phyloP scores from a whole-genome alignment of 37 sponge, comb jelly and placozoan genomes.

The Cladorhizidae sp. region DNA sequence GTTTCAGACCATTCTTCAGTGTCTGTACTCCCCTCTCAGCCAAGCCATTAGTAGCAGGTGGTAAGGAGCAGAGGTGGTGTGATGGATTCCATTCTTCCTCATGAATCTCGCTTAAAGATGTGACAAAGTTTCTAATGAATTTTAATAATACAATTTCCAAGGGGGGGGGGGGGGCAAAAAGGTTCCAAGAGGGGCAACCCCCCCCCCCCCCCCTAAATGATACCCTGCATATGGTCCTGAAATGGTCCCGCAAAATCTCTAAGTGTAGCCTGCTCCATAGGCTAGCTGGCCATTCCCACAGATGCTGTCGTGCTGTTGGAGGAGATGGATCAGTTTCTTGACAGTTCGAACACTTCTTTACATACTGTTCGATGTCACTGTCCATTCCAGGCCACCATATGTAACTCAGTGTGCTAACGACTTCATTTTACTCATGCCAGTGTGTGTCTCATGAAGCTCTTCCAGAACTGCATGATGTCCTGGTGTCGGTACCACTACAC shows the following conservation, averaged over 20 bases:
- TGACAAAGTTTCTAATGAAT: background rate
- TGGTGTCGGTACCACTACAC: too few species aligned
- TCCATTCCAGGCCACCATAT: conserved; percentile 15
- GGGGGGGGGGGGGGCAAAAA: too few species aligned
- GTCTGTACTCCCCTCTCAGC: too few species aligned
- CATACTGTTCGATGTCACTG: background rate
- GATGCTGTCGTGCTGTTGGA: background rate
- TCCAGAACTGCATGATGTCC: background rate
- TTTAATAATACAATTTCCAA: too few species aligned
- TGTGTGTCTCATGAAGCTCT: conserved; percentile 5
- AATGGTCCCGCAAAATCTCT: conserved; percentile 3
- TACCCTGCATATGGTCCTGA: background rate
- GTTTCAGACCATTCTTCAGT: too few species aligned
- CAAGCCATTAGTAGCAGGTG: too few species aligned
- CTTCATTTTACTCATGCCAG: background rate
- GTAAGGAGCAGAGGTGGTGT: too few species aligned
- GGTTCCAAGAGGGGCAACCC: too few species aligned
- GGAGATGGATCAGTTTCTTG: background rate
- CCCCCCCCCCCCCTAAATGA: background rate
- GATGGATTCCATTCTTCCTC: too few species aligned
- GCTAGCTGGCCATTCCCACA: background rate
- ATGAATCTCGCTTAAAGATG: too few species aligned
- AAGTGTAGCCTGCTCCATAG: background rate
- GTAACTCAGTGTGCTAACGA: conserved; percentile 1
- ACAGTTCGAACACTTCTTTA: background rate